Evolutionary conservation across 2,797 vertebrate species (phyloP).

Genomic region (Trichosurus vulpecula): DNA sequence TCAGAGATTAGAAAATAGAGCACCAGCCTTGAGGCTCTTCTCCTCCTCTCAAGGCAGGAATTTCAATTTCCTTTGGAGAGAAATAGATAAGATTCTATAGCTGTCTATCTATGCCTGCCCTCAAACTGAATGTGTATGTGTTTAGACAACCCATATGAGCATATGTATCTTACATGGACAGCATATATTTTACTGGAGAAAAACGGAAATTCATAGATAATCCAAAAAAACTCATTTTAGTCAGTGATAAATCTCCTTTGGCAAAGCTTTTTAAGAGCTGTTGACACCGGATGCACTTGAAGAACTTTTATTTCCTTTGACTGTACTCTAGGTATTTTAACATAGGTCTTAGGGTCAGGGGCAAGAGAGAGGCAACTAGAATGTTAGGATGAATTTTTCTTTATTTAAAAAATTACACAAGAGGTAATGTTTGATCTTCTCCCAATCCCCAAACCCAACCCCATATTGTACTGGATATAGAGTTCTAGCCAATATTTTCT

Average conservation of each 20-base stretch:
- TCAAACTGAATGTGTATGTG: neutral
- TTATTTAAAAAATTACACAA: neutral
- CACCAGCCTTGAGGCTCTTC: neutral
- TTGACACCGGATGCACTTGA: neutral
- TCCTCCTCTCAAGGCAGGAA: neutral
- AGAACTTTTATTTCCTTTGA: neutral
- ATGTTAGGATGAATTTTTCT: neutral
- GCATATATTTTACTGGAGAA: neutral
- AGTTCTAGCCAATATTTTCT: neutral
- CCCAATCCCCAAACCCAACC: neutral
- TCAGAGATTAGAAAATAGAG: neutral
- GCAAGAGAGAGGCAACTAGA: neutral
- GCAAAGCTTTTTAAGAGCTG: neutral
- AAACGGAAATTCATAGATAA: neutral
- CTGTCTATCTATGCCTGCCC: neutral
- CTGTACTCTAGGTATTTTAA: neutral
- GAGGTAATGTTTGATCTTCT: neutral
- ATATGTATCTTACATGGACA: neutral
- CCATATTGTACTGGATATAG: neutral
- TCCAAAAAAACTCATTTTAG: neutral
- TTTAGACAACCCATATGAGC: neutral
- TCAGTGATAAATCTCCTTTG: neutral
- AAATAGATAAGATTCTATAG: neutral
- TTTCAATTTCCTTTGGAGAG: neutral
- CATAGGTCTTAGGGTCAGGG: neutral